phyloP scores from a whole-genome alignment of 1,140 invertebrate genomes.

The Musca domestica region DNA sequence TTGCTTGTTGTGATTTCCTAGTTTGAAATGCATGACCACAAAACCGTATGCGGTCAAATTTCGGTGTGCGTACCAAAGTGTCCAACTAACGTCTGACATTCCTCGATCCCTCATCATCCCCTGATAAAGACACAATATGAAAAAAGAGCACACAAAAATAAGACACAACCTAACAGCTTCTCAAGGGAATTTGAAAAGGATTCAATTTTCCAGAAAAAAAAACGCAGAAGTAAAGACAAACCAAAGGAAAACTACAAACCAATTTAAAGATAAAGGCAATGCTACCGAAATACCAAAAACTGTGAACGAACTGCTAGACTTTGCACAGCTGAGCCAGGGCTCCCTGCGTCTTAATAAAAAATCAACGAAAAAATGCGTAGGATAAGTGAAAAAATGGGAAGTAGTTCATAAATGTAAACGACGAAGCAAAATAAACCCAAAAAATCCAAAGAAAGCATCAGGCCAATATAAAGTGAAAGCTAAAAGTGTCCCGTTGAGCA shows the following conservation, averaged over 20 bases:
- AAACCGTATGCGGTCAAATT: constrained; percentile 15
- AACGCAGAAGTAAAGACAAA: neutral
- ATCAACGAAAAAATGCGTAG: neutral
- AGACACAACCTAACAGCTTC: neutral
- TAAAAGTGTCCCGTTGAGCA: constrained; percentile 27
- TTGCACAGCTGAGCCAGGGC: neutral
- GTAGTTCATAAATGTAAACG: too few relatives aligned
- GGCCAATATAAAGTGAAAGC: constrained; percentile 21
- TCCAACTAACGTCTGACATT: neutral
- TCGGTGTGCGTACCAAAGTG: neutral
- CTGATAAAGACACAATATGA: neutral
- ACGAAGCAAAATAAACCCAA: too few relatives aligned
- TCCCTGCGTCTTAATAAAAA: neutral
- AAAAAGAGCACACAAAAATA: neutral
- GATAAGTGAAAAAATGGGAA: too few relatives aligned
- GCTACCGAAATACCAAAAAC: neutral
- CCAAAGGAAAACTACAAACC: neutral
- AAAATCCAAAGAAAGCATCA: neutral
- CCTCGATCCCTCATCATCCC: neutral
- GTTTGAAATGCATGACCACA: constrained; percentile 8
- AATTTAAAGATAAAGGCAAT: constrained; percentile 11
- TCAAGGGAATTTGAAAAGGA: neutral
- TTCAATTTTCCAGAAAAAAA: constrained; percentile 1
- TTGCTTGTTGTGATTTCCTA: too few relatives aligned
- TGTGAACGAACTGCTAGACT: neutral